Evolutionary conservation across 2,797 vertebrate species (phyloP).

Genomic region (Argya squamiceps): DNA sequence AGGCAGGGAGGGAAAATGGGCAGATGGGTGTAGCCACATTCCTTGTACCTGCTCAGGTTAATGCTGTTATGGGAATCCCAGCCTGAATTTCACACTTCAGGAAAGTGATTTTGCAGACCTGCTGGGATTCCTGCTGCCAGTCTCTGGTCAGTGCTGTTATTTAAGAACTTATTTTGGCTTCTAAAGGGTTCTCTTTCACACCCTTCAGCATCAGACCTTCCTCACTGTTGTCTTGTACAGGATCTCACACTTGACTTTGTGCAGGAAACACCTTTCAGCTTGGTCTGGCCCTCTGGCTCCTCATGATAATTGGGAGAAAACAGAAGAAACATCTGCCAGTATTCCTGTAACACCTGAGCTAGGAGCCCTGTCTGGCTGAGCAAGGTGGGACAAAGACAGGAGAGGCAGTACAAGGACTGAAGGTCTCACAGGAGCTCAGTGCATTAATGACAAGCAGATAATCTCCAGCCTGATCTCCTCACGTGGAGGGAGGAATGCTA

Average conservation of each 20-base stretch:
- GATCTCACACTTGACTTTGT: neutral
- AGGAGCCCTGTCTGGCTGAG: neutral
- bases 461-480: constrained; percentile 16
- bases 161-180: neutral
- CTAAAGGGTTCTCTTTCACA: neutral
- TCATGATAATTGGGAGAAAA: neutral
- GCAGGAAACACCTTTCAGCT: neutral
- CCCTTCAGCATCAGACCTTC: neutral
- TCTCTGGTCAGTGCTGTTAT: neutral
- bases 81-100: neutral
- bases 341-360: neutral
- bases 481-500: neutral
- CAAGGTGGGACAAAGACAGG: neutral
- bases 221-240: neutral
- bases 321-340: neutral
- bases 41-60: neutral
- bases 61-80: neutral
- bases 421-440: neutral
- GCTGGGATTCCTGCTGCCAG: neutral
- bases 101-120: neutral
- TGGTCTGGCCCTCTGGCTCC: neutral
- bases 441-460: neutral
- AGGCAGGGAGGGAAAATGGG: neutral
- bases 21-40: constrained; percentile 9
- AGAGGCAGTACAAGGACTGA: neutral